Evolutionary conservation across 2,888 invertebrate species (phyloP).

Genomic region (Sphaerophoria rueppellii): DNA sequence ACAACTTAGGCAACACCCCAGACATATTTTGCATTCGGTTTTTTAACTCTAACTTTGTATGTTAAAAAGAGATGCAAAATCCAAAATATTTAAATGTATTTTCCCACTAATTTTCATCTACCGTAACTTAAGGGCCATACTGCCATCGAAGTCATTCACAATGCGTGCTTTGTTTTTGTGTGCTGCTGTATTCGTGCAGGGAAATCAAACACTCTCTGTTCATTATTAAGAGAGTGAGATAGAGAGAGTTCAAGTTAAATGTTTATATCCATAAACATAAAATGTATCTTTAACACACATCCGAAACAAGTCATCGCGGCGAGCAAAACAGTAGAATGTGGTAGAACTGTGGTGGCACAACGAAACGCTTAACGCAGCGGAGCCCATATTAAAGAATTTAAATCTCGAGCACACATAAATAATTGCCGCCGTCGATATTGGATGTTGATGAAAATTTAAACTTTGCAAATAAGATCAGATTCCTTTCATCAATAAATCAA

Average conservation of each 20-base stretch:
- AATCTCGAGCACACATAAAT: constrained; percentile 40
- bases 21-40: constrained; percentile 47
- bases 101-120: constrained; percentile 60
- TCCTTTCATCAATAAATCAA: background rate
- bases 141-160: constrained; percentile 1
- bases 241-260: constrained; percentile 26
- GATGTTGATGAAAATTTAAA: constrained; percentile 42
- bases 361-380: constrained; percentile 14
- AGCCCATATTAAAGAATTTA: constrained; percentile 19
- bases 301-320: background rate
- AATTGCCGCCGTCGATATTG: constrained; percentile 51
- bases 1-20: constrained; percentile 61
- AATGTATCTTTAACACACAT: constrained; percentile 35
- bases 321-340: constrained; percentile 8
- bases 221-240: constrained; percentile 52
- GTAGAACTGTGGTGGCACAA: constrained; percentile 14
- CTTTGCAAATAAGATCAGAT: constrained; percentile 21
- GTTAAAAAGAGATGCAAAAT: constrained; percentile 54
- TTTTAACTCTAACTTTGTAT: constrained; percentile 28
- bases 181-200: background rate
- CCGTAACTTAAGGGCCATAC: background rate
- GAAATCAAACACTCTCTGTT: constrained; percentile 5
- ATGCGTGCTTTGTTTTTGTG: background rate
- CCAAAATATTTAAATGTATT: constrained; percentile 53
- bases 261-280: background rate